Evolutionary conservation across 2,113 vertebrate genomes (phyloP).

Genomic region (Hippocampus comes): DNA sequence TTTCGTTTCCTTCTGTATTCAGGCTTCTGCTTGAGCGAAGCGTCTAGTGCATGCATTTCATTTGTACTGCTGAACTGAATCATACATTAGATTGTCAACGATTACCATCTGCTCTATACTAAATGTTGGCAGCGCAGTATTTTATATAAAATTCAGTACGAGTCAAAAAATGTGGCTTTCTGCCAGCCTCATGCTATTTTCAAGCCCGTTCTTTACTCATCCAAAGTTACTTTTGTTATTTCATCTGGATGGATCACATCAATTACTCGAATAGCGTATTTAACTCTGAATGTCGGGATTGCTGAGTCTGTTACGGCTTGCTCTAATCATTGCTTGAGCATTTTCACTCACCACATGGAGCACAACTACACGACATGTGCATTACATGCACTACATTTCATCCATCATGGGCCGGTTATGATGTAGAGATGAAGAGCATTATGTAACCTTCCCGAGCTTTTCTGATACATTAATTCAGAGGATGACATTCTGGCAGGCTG

Average conservation of each 20-base stretch:
- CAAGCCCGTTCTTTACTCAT: not conserved
- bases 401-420: not conserved
- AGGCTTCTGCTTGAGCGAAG: not conserved
- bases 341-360: not conserved
- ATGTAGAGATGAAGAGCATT: not conserved
- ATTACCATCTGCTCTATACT: not conserved
- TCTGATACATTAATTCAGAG: slow-evolving; percentile 7
- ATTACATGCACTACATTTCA: not conserved
- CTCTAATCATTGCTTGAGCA: not conserved
- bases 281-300: not conserved
- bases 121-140: not conserved
- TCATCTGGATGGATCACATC: not conserved
- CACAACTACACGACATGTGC: not conserved
- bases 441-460: not conserved
- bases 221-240: not conserved
- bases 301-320: not conserved
- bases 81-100: not conserved
- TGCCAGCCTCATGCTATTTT: not conserved
- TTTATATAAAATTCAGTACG: slow-evolving; percentile 3
- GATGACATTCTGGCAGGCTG: slow-evolving; percentile 23
- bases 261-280: not conserved
- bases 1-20: not conserved
- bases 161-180: not conserved
- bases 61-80: not conserved
- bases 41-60: not conserved